phyloP scores from a whole-genome alignment of 2,888 invertebrate species.

The Thecocarcelia acutangulata region DNA sequence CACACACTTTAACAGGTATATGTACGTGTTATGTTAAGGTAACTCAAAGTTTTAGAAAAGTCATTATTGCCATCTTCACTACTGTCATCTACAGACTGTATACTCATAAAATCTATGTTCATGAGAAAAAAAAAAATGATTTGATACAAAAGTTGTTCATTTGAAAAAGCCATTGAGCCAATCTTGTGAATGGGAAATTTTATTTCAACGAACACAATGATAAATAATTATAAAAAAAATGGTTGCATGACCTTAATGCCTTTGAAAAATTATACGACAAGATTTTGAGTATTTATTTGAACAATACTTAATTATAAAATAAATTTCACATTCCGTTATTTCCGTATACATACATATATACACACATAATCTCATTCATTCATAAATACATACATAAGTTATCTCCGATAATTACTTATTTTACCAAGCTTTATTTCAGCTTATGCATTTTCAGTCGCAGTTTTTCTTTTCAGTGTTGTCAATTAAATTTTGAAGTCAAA shows the following conservation, averaged over 20 bases:
- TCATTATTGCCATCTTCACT: slow-evolving; percentile 19
- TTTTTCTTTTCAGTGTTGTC: too few relatives aligned
- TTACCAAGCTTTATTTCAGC: neutral
- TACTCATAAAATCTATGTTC: neutral
- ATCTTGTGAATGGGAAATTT: slow-evolving; percentile 42
- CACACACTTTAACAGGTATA: too few relatives aligned
- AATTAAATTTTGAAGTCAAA: too few relatives aligned
- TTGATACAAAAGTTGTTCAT: neutral
- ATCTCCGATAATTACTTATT: too few relatives aligned
- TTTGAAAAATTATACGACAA: slow-evolving; percentile 10
- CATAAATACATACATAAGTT: too few relatives aligned
- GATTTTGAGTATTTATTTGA: neutral
- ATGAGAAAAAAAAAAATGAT: slow-evolving; percentile 29
- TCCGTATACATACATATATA: neutral
- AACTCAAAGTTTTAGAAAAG: slow-evolving; percentile 17
- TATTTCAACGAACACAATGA: slow-evolving; percentile 26
- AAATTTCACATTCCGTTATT: slow-evolving; percentile 6
- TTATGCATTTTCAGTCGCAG: too few relatives aligned
- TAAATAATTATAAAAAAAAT: slow-evolving; percentile 11
- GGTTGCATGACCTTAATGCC: slow-evolving; percentile 47
- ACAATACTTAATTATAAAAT: slow-evolving; percentile 5
- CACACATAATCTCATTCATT: too few relatives aligned
- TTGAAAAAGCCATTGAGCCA: slow-evolving; percentile 21
- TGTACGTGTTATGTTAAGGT: slow-evolving; percentile 14
- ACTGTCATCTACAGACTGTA: slow-evolving; percentile 6